A percentile compares a stretch with the other conserved stretches of the same genome.
These are phyloP conservation scores for Portunus trituberculatus DNA, from an alignment of 1,140 invertebrate genomes.

Conservation along the genomic window DNA sequence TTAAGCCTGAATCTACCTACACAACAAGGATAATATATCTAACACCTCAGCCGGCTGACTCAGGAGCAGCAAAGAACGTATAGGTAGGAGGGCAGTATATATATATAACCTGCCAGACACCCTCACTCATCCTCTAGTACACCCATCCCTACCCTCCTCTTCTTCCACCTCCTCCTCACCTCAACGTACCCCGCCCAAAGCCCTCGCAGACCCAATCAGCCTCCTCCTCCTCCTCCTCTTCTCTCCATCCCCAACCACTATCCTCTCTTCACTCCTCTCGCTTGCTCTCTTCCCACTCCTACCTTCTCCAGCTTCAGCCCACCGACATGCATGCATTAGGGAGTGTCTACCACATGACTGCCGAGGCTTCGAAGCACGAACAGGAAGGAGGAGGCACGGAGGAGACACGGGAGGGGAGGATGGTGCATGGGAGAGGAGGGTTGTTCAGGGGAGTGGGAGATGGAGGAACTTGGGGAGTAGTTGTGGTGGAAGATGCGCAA, in stretches of 20 bases:
- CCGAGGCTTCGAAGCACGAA: not conserved
- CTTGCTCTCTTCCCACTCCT: not conserved
- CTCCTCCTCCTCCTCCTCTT: not conserved
- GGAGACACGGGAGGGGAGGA: not conserved
- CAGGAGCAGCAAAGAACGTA: not conserved
- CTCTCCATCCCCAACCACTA: not conserved
- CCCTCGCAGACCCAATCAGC: not conserved
- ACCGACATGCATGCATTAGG: not conserved
- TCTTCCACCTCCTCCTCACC: not conserved
- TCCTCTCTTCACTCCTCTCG: not conserved
- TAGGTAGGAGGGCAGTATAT: not conserved
- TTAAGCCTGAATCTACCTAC: too few relatives aligned
- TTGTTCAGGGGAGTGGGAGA: not conserved
- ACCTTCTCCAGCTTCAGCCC: not conserved
- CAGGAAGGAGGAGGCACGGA: not conserved
- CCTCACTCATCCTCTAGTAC: not conserved
- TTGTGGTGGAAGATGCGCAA: too few relatives aligned
- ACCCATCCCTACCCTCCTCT: not conserved
- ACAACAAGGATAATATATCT: too few relatives aligned
- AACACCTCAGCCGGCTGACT: too few relatives aligned
- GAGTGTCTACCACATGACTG: not conserved
- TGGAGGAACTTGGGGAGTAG: not conserved
- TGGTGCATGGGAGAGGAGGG: not conserved
- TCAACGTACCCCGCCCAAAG: slow-evolving; percentile 1
- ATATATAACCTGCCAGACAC: not conserved